Conservation (phyloP, 1,140 invertebrate genomes). For the Delia radicum region DNA sequence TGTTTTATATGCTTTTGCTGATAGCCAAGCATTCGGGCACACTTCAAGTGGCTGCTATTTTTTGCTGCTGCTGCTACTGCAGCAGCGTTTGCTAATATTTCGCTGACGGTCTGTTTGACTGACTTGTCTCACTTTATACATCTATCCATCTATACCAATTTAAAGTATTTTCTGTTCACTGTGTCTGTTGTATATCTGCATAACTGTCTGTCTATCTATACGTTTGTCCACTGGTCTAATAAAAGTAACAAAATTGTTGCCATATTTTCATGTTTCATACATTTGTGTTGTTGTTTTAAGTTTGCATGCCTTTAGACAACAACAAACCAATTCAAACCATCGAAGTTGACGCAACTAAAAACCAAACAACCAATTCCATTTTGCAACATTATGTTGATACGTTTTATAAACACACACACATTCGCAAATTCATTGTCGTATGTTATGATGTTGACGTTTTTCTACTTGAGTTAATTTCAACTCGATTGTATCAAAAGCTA, state of each 20-base stretch:
- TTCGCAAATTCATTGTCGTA: neutral
- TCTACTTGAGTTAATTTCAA: constrained; percentile 16
- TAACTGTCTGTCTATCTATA: neutral
- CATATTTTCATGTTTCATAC: constrained; percentile 4
- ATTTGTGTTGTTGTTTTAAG: neutral
- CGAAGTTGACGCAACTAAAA: neutral
- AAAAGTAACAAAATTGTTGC: constrained; percentile 5
- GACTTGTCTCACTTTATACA: constrained; percentile 11
- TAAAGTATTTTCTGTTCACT: neutral
- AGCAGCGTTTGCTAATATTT: neutral
- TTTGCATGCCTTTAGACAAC: neutral
- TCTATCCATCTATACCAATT: constrained; percentile 6
- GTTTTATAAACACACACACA: neutral
- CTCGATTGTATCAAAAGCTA: constrained; percentile 4
- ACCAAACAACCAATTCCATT: neutral
- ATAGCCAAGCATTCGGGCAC: neutral
- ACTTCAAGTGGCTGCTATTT: constrained; percentile 19
- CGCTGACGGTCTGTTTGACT: neutral
- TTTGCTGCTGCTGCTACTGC: neutral
- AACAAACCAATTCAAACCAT: neutral
- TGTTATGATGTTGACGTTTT: constrained; percentile 19
- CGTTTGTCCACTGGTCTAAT: neutral
- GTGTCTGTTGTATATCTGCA: neutral
- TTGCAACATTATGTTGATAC: neutral
- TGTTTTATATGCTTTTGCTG: neutral